These are phyloP conservation scores for Cosmorhoe ocellata DNA, from an alignment of 2,888 invertebrate species.

Conservation along the genomic window DNA sequence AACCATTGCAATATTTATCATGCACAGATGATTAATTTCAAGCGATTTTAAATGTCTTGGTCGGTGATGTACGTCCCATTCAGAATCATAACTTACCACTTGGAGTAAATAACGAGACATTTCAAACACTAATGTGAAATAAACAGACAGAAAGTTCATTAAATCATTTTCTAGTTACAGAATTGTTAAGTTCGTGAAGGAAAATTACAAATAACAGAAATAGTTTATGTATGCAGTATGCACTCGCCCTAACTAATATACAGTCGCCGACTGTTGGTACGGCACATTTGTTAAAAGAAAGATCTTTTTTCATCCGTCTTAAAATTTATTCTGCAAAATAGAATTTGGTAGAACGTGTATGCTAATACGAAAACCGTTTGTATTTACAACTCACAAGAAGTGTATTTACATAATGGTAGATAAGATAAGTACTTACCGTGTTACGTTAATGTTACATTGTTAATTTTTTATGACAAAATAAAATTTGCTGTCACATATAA, in stretches of 20 bases:
- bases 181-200: constrained; percentile 2
- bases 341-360: no score
- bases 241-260: constrained; percentile 5
- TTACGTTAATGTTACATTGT: constrained; percentile 30
- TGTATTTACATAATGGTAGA: constrained; percentile 51
- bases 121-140: constrained; percentile 9
- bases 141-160: constrained; percentile 5
- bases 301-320: no score
- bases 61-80: neutral
- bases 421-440: constrained; percentile 44
- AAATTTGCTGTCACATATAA: neutral
- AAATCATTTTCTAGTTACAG: constrained; percentile 10
- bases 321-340: no score
- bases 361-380: constrained; percentile 22
- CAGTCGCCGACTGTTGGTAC: neutral
- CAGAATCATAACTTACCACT: constrained; percentile 9
- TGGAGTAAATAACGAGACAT: constrained; percentile 7
- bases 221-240: constrained; percentile 9
- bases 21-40: neutral
- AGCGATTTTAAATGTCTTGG: neutral
- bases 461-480: neutral
- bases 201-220: constrained; percentile 12
- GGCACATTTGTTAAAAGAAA: neutral
- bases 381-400: constrained; percentile 26
- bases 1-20: neutral